Conservation (phyloP, 1,140 invertebrate species). For the Drosophila kurseongensis region DNA sequence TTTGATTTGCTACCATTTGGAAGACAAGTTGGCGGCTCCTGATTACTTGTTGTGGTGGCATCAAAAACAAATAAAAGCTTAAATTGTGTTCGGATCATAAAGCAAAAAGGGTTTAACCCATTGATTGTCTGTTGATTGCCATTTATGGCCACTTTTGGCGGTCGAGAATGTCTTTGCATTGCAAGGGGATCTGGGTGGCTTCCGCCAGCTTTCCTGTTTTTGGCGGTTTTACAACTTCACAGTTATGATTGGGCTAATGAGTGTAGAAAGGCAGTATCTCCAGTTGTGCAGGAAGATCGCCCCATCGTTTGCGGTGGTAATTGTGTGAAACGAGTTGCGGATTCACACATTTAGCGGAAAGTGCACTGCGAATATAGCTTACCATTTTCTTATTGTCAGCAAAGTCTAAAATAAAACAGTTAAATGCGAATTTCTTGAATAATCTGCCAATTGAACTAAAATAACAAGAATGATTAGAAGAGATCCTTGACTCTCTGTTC, state of each 20-base stretch:
- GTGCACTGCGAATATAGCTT: not conserved
- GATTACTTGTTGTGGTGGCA: constrained; percentile 75
- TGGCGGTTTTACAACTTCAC: constrained; percentile 73
- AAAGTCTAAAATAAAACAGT: no score
- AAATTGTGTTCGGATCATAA: constrained; percentile 83
- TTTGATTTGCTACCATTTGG: constrained; percentile 72
- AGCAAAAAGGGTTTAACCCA: constrained; percentile 78
- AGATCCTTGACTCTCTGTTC: no score
- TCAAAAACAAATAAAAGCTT: constrained; percentile 82
- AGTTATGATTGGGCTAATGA: constrained; percentile 74
- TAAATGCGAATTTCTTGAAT: no score
- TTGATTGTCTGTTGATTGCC: constrained; percentile 79
- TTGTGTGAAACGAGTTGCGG: constrained; percentile 30
- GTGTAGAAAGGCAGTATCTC: constrained; percentile 25
- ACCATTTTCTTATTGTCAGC: not conserved
- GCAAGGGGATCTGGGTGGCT: constrained; percentile 44
- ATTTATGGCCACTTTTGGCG: constrained; percentile 61
- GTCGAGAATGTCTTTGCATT: constrained; percentile 21
- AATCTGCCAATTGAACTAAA: no score
- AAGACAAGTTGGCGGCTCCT: constrained; percentile 44
- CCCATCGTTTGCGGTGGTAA: constrained; percentile 10
- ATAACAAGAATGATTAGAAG: no score
- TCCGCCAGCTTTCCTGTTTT: constrained; percentile 35
- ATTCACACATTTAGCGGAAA: constrained; percentile 8
- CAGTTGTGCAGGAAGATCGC: constrained; percentile 7